These are phyloP conservation scores for Bradypodion ventrale DNA, from an alignment of 2,797 vertebrate species.

Conservation along the genomic window DNA sequence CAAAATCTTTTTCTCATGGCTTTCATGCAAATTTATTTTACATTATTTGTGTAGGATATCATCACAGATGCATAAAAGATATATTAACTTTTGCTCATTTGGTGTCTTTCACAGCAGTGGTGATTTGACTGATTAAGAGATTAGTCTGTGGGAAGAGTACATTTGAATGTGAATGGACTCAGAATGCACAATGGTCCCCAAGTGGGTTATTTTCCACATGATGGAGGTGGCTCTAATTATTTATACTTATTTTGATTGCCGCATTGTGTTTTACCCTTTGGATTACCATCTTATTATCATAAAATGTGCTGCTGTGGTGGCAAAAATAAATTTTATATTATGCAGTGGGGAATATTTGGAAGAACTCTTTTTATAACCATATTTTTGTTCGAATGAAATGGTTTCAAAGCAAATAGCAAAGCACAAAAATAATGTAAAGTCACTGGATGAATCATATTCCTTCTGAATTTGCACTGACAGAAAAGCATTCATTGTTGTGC, in stretches of 20 bases:
- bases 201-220: conserved; percentile 60
- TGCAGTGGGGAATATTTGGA: conserved; percentile 17
- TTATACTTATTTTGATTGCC: conserved; percentile 60
- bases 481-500: background rate
- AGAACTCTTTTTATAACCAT: conserved; percentile 39
- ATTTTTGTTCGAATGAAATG: conserved; percentile 30
- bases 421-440: conserved; percentile 12
- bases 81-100: conserved; percentile 54
- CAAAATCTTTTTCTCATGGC: conserved; percentile 34
- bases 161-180: conserved; percentile 62
- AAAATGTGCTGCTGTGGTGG: conserved; percentile 23
- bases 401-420: conserved; percentile 19
- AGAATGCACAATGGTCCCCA: conserved; percentile 52
- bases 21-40: conserved; percentile 51
- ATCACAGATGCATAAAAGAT: conserved; percentile 55
- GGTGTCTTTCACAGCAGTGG: conserved; percentile 48
- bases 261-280: conserved; percentile 47
- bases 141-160: conserved; percentile 58
- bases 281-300: conserved; percentile 54
- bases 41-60: conserved; percentile 44
- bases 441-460: background rate
- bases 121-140: conserved; percentile 67
- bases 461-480: background rate
- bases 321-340: conserved; percentile 42
- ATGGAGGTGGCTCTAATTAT: conserved; percentile 65